Conservation (phyloP, 1,140 invertebrate genomes). For the Mercenaria mercenaria region DNA sequence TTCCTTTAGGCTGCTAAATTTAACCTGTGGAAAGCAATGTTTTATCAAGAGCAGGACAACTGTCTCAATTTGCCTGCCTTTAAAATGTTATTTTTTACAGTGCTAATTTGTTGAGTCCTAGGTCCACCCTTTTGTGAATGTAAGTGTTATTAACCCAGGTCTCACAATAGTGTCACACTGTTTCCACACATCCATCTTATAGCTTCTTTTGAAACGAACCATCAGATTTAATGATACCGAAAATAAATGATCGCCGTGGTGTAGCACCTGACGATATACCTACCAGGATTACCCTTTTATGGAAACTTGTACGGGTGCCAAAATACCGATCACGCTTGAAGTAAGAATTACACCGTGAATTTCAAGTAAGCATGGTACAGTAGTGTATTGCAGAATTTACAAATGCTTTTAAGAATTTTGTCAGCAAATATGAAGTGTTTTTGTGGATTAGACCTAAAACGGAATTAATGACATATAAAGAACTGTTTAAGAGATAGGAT, state of each 20-base stretch:
- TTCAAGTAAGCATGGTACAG: not conserved
- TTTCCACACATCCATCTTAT: slow-evolving; percentile 1
- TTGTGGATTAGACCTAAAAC: not conserved
- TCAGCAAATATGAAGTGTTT: not conserved
- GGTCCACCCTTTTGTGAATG: not conserved
- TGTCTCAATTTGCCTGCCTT: too few relatives aligned
- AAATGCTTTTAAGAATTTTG: slow-evolving; percentile 1
- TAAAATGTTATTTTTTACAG: too few relatives aligned
- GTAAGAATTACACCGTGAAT: slow-evolving; percentile 2
- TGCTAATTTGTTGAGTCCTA: not conserved
- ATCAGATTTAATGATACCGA: slow-evolving; percentile 11
- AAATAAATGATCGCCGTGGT: not conserved
- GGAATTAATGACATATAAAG: not conserved
- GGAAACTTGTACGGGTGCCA: slow-evolving; percentile 21
- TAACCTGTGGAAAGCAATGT: too few relatives aligned
- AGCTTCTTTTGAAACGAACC: slow-evolving; percentile 19
- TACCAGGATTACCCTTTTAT: slow-evolving; percentile 32
- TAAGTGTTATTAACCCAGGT: not conserved
- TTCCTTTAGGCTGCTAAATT: too few relatives aligned
- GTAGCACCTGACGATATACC: not conserved
- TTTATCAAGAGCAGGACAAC: too few relatives aligned
- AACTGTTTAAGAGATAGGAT: not conserved
- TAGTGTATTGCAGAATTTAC: not conserved
- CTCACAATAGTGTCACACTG: not conserved
- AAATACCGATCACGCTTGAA: slow-evolving; percentile 15